Evolutionary conservation across 1,140 invertebrate species (phyloP).

Genomic region (Leptinotarsa lineolata): DNA sequence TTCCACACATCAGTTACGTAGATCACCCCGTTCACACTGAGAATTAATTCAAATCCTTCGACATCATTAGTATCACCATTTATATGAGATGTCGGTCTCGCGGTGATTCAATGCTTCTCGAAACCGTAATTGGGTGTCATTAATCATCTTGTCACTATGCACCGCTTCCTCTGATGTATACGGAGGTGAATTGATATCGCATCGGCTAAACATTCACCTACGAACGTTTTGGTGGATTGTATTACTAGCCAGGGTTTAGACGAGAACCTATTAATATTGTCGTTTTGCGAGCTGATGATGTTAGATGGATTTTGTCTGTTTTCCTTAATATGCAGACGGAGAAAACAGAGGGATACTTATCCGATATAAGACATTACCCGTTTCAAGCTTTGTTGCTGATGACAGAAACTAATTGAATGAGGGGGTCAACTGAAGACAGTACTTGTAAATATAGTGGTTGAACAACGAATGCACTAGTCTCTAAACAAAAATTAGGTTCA

Average conservation of each 20-base stretch:
- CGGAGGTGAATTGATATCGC: conserved; percentile 2
- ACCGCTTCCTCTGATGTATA: not conserved
- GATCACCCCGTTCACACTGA: not conserved
- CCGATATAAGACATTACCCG: too few species aligned
- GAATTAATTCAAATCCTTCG: not conserved
- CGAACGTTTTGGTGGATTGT: not conserved
- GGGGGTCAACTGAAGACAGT: too few species aligned
- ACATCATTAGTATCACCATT: not conserved
- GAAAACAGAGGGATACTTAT: too few species aligned
- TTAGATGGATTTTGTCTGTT: not conserved
- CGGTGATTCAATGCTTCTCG: not conserved
- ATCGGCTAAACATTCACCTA: not conserved
- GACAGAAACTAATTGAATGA: too few species aligned
- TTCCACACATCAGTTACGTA: too few species aligned
- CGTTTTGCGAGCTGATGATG: not conserved
- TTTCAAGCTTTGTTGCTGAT: too few species aligned
- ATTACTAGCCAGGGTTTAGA: not conserved
- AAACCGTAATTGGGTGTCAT: not conserved
- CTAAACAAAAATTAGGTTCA: too few species aligned
- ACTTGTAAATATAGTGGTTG: too few species aligned
- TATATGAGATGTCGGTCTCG: not conserved
- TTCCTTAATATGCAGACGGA: not conserved
- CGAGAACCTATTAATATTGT: not conserved
- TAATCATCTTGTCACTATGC: conserved; percentile 8
- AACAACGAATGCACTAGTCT: too few species aligned